These are phyloP conservation scores for Platycercus adscitus DNA, from an alignment of 2,113 vertebrate species.

Conservation along the genomic window DNA sequence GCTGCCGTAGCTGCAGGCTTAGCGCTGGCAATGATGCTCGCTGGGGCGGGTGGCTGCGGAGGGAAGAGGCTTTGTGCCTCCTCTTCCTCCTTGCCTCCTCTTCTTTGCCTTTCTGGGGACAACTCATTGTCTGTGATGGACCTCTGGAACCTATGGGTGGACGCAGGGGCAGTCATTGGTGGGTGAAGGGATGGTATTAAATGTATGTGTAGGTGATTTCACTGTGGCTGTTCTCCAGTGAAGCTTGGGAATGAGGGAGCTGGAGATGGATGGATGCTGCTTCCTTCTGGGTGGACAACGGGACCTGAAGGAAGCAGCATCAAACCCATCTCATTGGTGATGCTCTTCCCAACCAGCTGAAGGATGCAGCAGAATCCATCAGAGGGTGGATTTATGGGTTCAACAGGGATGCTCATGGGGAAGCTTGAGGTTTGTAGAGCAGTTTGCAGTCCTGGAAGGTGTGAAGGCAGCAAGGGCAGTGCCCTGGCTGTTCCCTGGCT, in stretches of 20 bases:
- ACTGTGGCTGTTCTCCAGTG: not conserved
- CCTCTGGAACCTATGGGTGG: not conserved
- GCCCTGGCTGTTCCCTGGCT: not conserved
- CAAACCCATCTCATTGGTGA: not conserved
- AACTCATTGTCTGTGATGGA: fast-evolving
- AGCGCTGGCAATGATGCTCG: not conserved
- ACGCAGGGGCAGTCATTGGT: not conserved
- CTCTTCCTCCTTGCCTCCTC: not conserved
- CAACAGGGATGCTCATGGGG: not conserved
- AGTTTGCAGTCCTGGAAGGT: not conserved
- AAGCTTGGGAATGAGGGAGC: not conserved
- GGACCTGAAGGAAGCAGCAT: not conserved
- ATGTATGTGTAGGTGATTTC: fast-evolving
- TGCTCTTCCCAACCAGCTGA: not conserved
- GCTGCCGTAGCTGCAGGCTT: not conserved
- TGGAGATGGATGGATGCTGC: fast-evolving
- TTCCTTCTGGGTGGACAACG: fast-evolving
- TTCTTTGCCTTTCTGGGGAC: not conserved
- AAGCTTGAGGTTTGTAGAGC: not conserved
- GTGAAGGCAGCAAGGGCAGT: not conserved
- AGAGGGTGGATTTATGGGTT: not conserved
- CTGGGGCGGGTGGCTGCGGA: not conserved
- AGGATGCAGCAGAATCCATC: not conserved
- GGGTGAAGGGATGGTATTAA: not conserved
- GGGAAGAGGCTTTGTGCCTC: not conserved